These are phyloP conservation scores for Solenodon paradoxus DNA, from an alignment of 2,113 vertebrate genomes.

Conservation along the genomic window DNA sequence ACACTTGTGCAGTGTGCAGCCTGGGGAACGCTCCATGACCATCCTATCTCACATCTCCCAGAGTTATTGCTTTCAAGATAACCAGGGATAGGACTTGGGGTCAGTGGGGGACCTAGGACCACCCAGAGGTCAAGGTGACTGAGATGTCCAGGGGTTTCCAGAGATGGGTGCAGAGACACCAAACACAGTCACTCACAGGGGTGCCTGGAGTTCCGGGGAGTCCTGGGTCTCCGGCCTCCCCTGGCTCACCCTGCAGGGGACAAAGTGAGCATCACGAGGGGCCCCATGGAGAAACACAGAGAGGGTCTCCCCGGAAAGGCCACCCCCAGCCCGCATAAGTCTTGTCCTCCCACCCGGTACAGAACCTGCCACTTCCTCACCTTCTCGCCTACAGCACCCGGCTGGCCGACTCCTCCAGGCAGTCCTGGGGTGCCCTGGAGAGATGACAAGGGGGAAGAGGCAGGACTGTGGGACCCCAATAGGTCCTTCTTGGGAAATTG, in stretches of 20 bases:
- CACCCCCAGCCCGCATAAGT: fast-evolving
- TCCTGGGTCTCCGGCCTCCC: constrained; percentile 90
- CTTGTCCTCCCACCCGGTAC: fast-evolving
- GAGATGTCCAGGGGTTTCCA: neutral
- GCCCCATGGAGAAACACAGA: neutral
- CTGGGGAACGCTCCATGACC: no score
- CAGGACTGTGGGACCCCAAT: neutral
- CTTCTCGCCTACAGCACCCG: constrained; percentile 92
- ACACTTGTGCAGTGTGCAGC: neutral
- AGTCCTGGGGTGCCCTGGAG: constrained; percentile 86
- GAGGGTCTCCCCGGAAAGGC: neutral
- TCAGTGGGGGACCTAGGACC: neutral
- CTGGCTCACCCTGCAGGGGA: constrained; percentile 89
- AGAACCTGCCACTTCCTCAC: constrained; percentile 71
- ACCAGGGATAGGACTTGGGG: neutral
- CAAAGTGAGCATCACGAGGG: neutral
- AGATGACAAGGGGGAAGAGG: neutral
- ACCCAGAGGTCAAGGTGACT: neutral
- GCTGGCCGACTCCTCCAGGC: constrained; percentile 90
- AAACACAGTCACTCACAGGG: constrained; percentile 82
- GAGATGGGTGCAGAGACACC: neutral
- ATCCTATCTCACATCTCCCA: neutral
- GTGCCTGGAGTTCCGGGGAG: constrained; percentile 83
- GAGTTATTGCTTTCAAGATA: neutral
- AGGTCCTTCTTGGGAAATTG: neutral